Evolutionary conservation across 1,140 invertebrate species (phyloP).

Genomic region (Pteromalus puparum): DNA sequence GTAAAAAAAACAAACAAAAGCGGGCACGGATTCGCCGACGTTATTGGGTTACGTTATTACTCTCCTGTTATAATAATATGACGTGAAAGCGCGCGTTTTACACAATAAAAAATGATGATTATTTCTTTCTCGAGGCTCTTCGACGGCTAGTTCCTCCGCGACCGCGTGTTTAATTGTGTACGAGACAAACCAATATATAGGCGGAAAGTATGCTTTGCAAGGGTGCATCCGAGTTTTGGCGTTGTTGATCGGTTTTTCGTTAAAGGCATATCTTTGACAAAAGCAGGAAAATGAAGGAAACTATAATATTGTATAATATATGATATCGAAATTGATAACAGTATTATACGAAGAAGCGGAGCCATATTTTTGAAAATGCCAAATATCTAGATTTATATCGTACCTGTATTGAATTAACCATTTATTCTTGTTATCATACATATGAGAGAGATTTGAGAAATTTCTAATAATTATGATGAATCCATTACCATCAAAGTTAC

Average conservation of each 20-base stretch:
- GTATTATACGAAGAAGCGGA: background rate
- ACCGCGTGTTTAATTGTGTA: slow-evolving; percentile 45
- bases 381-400: background rate
- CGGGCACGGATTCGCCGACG: background rate
- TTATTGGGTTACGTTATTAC: background rate
- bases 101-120: slow-evolving; percentile 12
- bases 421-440: background rate
- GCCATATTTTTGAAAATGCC: background rate
- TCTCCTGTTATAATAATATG: background rate
- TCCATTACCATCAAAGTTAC: background rate
- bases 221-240: slow-evolving; percentile 20
- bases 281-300: background rate
- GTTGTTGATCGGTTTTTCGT: background rate
- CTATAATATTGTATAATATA: background rate
- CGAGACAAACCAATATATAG: slow-evolving; percentile 44
- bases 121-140: slow-evolving; percentile 51
- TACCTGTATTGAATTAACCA: background rate
- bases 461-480: too few species aligned
- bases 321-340: background rate
- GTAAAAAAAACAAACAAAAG: background rate
- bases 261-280: background rate
- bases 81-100: background rate
- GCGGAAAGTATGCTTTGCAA: slow-evolving; percentile 20
- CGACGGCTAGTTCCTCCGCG: slow-evolving; percentile 49
- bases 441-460: too few species aligned